These are phyloP conservation scores for Falco concolor DNA, from an alignment of 2,797 vertebrate genomes.

Conservation along the genomic window DNA sequence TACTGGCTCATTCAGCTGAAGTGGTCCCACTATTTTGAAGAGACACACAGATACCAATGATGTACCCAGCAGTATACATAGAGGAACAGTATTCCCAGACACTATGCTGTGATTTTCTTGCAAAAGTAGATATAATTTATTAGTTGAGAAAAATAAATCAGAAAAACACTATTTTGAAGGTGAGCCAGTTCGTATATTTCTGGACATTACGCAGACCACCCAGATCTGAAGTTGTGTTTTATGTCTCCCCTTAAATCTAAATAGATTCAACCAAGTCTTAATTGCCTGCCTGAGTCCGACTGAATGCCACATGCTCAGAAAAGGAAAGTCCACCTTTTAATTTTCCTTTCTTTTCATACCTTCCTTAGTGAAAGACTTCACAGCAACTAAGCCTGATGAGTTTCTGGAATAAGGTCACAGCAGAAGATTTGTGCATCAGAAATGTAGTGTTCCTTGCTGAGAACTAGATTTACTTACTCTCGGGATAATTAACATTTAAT, in stretches of 20 bases:
- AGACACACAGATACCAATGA: background rate
- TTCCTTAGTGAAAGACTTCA: background rate
- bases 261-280: constrained; percentile 22
- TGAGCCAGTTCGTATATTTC: constrained; percentile 60
- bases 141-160: constrained; percentile 55
- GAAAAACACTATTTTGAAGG: constrained; percentile 50
- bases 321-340: background rate
- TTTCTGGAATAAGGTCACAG: background rate
- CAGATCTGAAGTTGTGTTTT: constrained; percentile 52
- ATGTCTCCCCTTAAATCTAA: constrained; percentile 37
- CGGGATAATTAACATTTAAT: background rate
- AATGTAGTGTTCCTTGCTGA: background rate
- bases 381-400: background rate
- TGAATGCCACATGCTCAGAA: background rate
- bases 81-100: background rate
- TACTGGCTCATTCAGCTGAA: background rate
- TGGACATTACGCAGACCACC: constrained; percentile 64
- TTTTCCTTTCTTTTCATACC: background rate
- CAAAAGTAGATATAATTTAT: constrained; percentile 45
- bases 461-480: background rate
- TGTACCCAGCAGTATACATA: background rate
- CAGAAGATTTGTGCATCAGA: background rate
- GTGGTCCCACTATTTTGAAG: background rate
- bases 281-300: constrained; percentile 14
- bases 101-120: background rate